phyloP scores from a whole-genome alignment of 1,140 invertebrate species.

The Drosophila saltans region DNA sequence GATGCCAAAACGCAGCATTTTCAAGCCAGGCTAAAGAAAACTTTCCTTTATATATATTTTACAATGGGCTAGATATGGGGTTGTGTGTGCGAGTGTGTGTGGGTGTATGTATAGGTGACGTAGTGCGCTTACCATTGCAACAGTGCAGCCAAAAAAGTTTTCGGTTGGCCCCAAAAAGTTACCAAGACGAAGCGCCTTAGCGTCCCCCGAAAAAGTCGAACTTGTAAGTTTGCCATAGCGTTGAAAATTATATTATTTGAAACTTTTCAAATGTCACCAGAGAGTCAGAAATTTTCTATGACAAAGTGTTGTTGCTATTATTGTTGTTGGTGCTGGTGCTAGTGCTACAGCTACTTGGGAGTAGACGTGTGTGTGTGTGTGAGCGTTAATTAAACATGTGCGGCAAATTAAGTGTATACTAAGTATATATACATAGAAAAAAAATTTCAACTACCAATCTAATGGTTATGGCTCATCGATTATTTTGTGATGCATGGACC shows the following conservation, averaged over 20 bases:
- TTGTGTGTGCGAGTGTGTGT: slow-evolving; percentile 24
- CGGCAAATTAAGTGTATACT: slow-evolving; percentile 52
- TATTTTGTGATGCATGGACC: background rate
- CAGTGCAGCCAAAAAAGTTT: slow-evolving; percentile 71
- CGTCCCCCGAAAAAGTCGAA: slow-evolving; percentile 47
- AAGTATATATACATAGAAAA: slow-evolving; percentile 8
- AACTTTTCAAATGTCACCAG: slow-evolving; percentile 78
- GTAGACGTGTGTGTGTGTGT: slow-evolving; percentile 23
- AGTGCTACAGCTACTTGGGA: background rate
- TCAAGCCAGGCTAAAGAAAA: slow-evolving; percentile 64
- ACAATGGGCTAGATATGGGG: slow-evolving; percentile 33
- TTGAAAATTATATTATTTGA: slow-evolving; percentile 80
- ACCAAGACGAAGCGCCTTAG: slow-evolving; percentile 35
- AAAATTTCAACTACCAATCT: background rate
- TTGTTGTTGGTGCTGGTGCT: background rate
- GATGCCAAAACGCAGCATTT: slow-evolving; percentile 71
- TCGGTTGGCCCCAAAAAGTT: slow-evolving; percentile 44
- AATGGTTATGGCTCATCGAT: background rate
- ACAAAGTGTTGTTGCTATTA: slow-evolving; percentile 47
- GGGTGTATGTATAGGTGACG: slow-evolving; percentile 25
- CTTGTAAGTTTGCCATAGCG: slow-evolving; percentile 77
- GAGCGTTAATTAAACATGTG: slow-evolving; percentile 63
- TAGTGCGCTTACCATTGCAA: slow-evolving; percentile 43
- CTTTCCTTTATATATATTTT: slow-evolving; percentile 55
- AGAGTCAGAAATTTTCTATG: slow-evolving; percentile 62